phyloP scores from a whole-genome alignment of 2,797 vertebrate genomes.

The Pipistrellus pipistrellus region DNA sequence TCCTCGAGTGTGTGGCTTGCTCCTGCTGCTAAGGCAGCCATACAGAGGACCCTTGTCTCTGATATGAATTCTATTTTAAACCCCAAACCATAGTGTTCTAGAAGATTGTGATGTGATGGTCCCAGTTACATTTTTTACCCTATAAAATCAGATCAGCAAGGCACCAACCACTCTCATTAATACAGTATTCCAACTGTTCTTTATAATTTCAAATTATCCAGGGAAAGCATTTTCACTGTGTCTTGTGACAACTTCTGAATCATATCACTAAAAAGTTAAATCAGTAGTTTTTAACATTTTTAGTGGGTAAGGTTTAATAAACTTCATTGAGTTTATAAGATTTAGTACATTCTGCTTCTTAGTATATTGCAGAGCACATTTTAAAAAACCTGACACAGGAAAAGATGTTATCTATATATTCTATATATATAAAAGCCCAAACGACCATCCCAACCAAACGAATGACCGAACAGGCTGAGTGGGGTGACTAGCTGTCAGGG shows the following conservation, averaged over 20 bases:
- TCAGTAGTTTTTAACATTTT: neutral
- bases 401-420: neutral
- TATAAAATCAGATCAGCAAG: neutral
- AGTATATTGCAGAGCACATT: neutral
- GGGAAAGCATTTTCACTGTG: neutral
- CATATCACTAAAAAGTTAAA: neutral
- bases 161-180: neutral
- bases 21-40: neutral
- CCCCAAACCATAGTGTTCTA: neutral
- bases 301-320: neutral
- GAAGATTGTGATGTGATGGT: rapidly evolving
- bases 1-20: no score
- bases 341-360: neutral
- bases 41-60: neutral
- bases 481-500: no score
- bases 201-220: neutral
- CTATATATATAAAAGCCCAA: no score
- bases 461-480: no score
- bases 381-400: neutral
- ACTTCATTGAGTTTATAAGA: neutral
- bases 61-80: neutral
- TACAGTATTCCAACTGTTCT: rapidly evolving
- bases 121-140: neutral
- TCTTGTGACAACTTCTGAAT: neutral
- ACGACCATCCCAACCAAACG: no score